Conservation (phyloP, 1,140 invertebrate species). For the Scaptomyza pallida region DNA sequence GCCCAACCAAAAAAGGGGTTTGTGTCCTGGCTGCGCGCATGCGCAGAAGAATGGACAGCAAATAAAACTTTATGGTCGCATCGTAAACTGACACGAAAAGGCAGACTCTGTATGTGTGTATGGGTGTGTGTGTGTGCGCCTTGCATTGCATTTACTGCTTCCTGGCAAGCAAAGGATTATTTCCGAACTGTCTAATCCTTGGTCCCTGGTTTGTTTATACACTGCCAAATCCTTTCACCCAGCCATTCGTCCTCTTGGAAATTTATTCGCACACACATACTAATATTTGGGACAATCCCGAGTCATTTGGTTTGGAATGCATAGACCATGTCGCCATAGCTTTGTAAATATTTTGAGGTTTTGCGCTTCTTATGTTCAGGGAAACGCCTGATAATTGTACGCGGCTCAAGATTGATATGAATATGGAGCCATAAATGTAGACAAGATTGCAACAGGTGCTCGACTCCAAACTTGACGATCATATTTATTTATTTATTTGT, state of each 20-base stretch:
- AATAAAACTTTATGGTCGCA: constrained; percentile 73
- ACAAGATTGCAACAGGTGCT: constrained; percentile 51
- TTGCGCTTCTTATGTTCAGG: constrained; percentile 74
- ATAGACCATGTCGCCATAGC: not conserved
- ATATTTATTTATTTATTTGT: no score
- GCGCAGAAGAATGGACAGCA: constrained; percentile 72
- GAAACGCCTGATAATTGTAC: constrained; percentile 48
- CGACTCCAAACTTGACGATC: no score
- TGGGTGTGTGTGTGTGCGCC: constrained; percentile 10
- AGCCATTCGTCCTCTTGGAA: constrained; percentile 50
- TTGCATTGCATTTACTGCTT: constrained; percentile 59
- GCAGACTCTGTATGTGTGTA: not conserved
- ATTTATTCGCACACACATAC: constrained; percentile 53
- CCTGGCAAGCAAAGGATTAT: constrained; percentile 82
- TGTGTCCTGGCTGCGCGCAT: constrained; percentile 60
- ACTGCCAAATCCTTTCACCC: constrained; percentile 60
- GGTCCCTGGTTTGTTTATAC: constrained; percentile 37
- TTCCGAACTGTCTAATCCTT: constrained; percentile 71
- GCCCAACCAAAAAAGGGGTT: constrained; percentile 74
- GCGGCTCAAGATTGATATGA: not conserved
- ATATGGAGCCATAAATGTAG: constrained; percentile 44
- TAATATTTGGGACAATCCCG: constrained; percentile 54
- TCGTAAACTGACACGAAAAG: constrained; percentile 58
- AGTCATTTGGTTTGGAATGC: constrained; percentile 12
- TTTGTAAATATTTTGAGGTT: constrained; percentile 79